phyloP scores from a whole-genome alignment of 2,888 invertebrate species.

The Hemaris fuciformis region DNA sequence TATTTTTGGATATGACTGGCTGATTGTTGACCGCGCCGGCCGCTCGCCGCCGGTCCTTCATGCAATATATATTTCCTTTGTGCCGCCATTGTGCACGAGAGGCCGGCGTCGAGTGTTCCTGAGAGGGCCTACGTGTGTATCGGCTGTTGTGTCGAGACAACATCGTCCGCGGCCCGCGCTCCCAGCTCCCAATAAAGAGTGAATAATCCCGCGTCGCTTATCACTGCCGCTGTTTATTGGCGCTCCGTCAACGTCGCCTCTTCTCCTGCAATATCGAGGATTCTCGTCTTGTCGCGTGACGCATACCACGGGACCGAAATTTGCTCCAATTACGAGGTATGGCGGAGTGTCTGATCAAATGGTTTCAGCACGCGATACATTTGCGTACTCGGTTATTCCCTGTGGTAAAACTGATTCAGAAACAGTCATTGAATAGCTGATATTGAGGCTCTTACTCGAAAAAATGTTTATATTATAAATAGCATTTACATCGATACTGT shows the following conservation, averaged over 20 bases:
- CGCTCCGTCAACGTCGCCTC: background rate
- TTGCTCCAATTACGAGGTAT: too few species aligned
- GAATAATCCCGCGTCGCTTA: background rate
- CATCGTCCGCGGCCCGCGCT: background rate
- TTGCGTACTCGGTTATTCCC: too few species aligned
- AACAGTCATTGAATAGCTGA: too few species aligned
- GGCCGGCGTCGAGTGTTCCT: background rate
- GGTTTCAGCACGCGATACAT: too few species aligned
- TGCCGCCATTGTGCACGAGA: background rate
- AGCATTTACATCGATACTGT: too few species aligned
- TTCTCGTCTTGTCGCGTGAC: background rate
- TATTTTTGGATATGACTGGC: background rate
- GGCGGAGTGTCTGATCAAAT: too few species aligned
- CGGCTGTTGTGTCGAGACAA: background rate
- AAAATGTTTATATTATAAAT: too few species aligned
- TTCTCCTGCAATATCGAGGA: background rate
- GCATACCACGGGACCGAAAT: too few species aligned
- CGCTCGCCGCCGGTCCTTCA: background rate
- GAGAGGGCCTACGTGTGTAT: background rate
- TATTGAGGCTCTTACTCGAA: too few species aligned
- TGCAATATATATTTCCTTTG: conserved; percentile 5
- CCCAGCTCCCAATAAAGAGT: background rate
- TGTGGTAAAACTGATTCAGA: too few species aligned
- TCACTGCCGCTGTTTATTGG: conserved; percentile 3
- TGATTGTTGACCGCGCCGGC: background rate